These are phyloP conservation scores for Caenorhabditis sp. DNA, from an alignment of 2,888 invertebrate genomes.

Conservation along the genomic window DNA sequence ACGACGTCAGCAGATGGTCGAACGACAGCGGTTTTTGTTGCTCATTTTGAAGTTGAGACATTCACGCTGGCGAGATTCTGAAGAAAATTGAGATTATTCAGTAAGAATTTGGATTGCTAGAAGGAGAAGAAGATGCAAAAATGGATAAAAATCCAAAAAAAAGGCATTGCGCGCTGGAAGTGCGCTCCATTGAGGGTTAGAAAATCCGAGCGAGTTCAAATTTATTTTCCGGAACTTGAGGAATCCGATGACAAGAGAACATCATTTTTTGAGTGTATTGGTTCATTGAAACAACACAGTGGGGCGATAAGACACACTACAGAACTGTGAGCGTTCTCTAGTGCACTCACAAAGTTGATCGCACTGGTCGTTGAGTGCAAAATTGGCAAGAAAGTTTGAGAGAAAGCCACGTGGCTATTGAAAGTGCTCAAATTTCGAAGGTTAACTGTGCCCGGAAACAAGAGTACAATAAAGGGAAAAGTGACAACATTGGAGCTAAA, in stretches of 20 bases:
- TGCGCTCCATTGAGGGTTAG: background rate
- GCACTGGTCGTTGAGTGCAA: background rate
- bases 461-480: background rate
- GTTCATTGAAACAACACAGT: too few species aligned
- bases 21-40: too few species aligned
- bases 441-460: background rate
- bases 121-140: background rate
- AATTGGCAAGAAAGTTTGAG: too few species aligned
- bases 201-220: background rate
- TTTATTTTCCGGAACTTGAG: too few species aligned
- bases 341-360: too few species aligned
- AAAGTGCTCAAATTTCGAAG: background rate
- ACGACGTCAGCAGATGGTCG: slow-evolving; percentile 56
- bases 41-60: slow-evolving; percentile 45
- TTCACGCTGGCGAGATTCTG: slow-evolving; percentile 32
- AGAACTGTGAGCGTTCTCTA: too few species aligned
- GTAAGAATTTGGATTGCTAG: background rate
- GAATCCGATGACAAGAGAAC: too few species aligned
- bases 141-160: background rate
- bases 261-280: too few species aligned
- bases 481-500: slow-evolving; percentile 11
- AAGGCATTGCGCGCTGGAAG: background rate
- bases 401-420: background rate
- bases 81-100: background rate
- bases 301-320: too few species aligned